Percentiles rank a stretch among this genome's conserved stretches.
phyloP scores from a whole-genome alignment of 1,140 invertebrate genomes.

The Micrasema minimum region DNA sequence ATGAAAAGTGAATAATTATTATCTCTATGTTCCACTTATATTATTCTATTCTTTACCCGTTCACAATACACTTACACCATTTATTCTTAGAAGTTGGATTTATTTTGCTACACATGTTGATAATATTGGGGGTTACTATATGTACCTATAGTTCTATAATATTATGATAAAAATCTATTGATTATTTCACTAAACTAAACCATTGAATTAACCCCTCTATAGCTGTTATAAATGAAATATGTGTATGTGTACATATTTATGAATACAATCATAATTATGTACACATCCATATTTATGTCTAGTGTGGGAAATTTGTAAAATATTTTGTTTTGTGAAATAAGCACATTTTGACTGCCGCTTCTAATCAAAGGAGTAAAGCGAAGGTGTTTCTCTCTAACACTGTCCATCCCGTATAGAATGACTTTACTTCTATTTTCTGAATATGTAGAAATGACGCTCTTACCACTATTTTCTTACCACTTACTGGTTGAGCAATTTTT shows the following conservation, averaged over 20 bases:
- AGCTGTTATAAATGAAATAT: too few species aligned
- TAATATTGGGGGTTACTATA: conserved; percentile 8
- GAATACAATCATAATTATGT: not conserved
- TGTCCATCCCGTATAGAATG: not conserved
- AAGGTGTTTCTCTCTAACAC: too few species aligned
- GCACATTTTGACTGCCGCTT: not conserved
- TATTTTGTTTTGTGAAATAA: conserved; percentile 4
- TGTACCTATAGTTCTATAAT: not conserved
- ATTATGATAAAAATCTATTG: conserved; percentile 18
- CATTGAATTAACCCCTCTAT: too few species aligned
- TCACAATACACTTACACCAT: conserved; percentile 22
- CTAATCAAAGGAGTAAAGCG: not conserved
- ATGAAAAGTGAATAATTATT: conserved; percentile 30
- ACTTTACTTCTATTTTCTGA: too few species aligned
- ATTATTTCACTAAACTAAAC: conserved; percentile 6
- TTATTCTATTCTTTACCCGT: conserved; percentile 25
- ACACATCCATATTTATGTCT: conserved; percentile 1
- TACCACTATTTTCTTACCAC: conserved; percentile 46
- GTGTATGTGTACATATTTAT: not conserved
- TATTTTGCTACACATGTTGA: conserved; percentile 5
- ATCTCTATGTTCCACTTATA: conserved; percentile 18
- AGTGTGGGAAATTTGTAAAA: not conserved
- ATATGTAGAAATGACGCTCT: conserved; percentile 15
- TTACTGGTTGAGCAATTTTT: conserved; percentile 51
- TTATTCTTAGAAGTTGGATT: conserved; percentile 34